These are phyloP conservation scores for Escarpia spicata DNA, from an alignment of 2,888 invertebrate genomes.

Conservation along the genomic window DNA sequence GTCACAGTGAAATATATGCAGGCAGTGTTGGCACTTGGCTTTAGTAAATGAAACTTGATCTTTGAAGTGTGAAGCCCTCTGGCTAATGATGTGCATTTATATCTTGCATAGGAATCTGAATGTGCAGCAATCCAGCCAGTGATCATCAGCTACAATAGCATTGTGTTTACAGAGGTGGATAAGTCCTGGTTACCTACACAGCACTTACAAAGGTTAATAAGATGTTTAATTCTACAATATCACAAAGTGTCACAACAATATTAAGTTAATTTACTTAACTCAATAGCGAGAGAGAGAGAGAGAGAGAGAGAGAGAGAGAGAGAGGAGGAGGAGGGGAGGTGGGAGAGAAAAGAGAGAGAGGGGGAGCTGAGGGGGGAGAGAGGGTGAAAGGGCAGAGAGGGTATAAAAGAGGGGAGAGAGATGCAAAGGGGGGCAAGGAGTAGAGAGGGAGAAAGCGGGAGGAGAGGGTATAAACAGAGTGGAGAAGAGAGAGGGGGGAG, in stretches of 20 bases:
- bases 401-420: too few relatives aligned
- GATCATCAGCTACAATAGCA: background rate
- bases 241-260: too few relatives aligned
- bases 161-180: background rate
- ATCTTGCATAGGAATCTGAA: background rate
- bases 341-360: too few relatives aligned
- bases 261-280: background rate
- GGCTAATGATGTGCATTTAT: slow-evolving; percentile 7
- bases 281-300: too few relatives aligned
- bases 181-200: background rate
- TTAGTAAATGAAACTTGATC: background rate
- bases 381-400: too few relatives aligned
- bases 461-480: too few relatives aligned
- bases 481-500: too few relatives aligned
- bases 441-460: too few relatives aligned
- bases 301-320: too few relatives aligned
- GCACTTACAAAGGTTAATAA: background rate
- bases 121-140: background rate
- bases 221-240: background rate
- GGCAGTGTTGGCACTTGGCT: background rate
- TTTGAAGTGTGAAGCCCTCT: background rate
- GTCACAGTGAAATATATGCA: background rate
- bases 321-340: too few relatives aligned
- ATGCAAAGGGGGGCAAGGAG: too few relatives aligned
- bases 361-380: too few relatives aligned